Conservation (phyloP, 2,888 invertebrate genomes). For the Andrena dorsata region DNA sequence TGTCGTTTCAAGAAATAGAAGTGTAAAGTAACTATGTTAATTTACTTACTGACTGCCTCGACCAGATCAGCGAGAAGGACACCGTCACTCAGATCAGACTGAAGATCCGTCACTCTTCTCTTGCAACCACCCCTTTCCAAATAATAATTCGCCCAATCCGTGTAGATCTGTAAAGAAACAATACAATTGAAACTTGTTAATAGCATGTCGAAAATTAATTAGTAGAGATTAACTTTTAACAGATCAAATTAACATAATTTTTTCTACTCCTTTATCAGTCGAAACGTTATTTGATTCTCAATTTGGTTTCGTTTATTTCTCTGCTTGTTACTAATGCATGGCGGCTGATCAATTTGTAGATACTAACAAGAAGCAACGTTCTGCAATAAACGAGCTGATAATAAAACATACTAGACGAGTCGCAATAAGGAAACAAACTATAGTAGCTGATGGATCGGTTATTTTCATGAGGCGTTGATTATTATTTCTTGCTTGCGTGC, state of each 20-base stretch:
- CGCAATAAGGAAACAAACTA: constrained; percentile 7
- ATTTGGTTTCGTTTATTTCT: not conserved
- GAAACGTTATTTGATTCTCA: not conserved
- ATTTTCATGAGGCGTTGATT: constrained; percentile 40
- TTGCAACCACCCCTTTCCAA: constrained; percentile 96
- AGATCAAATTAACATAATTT: not conserved
- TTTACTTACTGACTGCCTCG: constrained; percentile 95
- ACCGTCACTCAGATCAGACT: constrained; percentile 96
- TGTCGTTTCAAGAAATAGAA: no score
- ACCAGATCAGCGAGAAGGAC: constrained; percentile 96
- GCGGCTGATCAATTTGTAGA: not conserved
- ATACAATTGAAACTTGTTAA: not conserved
- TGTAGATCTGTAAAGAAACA: constrained; percentile 91
- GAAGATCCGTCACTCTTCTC: constrained; percentile 93
- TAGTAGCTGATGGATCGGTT: constrained; percentile 44
- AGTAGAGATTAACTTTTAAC: not conserved
- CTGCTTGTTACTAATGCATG: not conserved
- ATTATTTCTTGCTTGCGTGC: constrained; percentile 43
- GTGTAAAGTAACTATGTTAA: constrained; percentile 16
- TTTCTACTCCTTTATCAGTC: not conserved
- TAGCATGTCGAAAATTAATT: not conserved
- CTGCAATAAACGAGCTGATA: not conserved
- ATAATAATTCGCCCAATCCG: constrained; percentile 99
- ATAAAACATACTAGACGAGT: not conserved
- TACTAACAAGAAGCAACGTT: not conserved